phyloP scores from a whole-genome alignment of 2,888 invertebrate species.

The Nephrotoma guestfalica region DNA sequence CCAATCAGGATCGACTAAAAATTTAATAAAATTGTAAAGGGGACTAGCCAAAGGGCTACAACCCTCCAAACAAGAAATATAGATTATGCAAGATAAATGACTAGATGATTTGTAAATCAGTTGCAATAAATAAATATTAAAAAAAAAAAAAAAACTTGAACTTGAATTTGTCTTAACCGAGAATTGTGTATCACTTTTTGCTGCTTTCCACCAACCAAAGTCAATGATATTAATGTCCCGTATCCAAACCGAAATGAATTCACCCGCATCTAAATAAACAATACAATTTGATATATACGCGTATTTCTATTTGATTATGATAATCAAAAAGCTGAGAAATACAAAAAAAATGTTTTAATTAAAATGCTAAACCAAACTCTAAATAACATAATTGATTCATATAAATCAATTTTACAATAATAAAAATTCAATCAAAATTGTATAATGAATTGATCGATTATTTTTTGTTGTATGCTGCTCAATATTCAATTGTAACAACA shows the following conservation, averaged over 20 bases:
- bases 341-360: not conserved
- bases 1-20: no score
- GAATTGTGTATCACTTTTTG: not conserved
- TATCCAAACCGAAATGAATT: not conserved
- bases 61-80: no score
- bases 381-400: not conserved
- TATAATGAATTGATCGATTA: not conserved
- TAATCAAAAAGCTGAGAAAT: not conserved
- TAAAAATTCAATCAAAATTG: not conserved
- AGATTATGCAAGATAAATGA: no score
- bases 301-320: not conserved
- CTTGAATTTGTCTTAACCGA: not conserved
- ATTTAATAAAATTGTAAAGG: no score
- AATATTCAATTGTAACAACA: not conserved
- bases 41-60: no score
- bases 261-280: not conserved
- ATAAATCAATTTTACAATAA: not conserved
- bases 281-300: not conserved
- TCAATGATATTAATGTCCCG: not conserved
- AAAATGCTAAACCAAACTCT: not conserved
- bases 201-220: not conserved
- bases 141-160: no score
- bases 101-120: no score
- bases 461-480: not conserved
- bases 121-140: no score